Base-by-base conservation (phyloP, 2,113 vertebrate species). In the Oreochromis tanganicae region DNA sequence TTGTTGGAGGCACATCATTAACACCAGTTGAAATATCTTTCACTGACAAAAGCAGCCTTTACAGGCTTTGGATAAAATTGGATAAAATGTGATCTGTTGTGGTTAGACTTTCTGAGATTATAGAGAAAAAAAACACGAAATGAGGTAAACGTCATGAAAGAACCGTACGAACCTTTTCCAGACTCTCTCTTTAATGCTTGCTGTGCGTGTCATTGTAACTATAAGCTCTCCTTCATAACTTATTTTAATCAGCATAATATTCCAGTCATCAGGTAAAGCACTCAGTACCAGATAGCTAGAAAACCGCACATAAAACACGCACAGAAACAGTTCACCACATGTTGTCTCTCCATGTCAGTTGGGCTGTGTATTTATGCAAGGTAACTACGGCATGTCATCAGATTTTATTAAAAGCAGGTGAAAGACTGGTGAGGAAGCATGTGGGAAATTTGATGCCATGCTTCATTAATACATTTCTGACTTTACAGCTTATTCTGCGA, bases 341-440 rank as follows among this genome's bases (percentile, higher is more conserved):
- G 32, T 8, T 50, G 3, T 79, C 43, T 81, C 41, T 43, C 6
- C 16, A 6, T 63, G 50, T 80, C 48, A 52, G 79, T 66, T 59
- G 38, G 61, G 21, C 21, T 84, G n/a, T 56, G 27, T 43, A 48
- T 50, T 19, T 1, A 8, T 68, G 81, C 9, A 38, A n/a, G 68
- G 50, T 57, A 80, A 80, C 34, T 55, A 78, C 3, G 2, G 7
- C 46, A 29, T 80, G 32, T 87, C 87, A 88, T 86, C 57, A 85
- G 59, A 82, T 43, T 17, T 85, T 71, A 89, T 91, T 93, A 89
- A 88, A 93, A 92, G 19, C 82, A 89, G 84, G 54, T 43, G 10
- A 88, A 75, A 82, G 29, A 59, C 56, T 82, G 11, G 50, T 68
- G 17, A 84, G 75, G 56, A 90, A 78, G 50, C 73, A 66, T 32